Base-by-base conservation (phyloP, 2,888 invertebrate species). In the Incurvaria masculella region DNA sequence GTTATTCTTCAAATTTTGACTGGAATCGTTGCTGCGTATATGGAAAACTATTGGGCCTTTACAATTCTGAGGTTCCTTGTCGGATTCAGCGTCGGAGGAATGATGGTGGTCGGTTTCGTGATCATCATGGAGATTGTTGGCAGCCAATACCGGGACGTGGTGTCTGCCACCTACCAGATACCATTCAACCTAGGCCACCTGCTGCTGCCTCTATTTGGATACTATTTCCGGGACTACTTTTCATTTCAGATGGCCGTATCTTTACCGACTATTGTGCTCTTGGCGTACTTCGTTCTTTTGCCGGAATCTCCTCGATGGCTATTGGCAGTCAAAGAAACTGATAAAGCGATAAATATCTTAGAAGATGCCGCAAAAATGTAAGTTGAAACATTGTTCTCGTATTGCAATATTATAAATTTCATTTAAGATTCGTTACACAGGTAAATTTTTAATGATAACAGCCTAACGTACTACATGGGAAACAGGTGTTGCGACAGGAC, bases 291-390 rank as follows among this genome's bases (percentile, higher is more conserved):
- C 59, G 83, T 85, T 74, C 61, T 89, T 23, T 64, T 91, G 16
- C 89, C 90, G 0, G 91, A 92, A 68, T 88, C 90, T 2, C 89
- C 91, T 1, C 80, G 92, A 52, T 92, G 91, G 91, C 73, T 91
- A 20, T 74, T 90, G 51, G 85, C 88, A 14, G 81, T 85, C 2
- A 88, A 88, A 2, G 79, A 80, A 52, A 78, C 84, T 41, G 85
- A 86, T n/a, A 72, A 83, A 47, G 87, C 90, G 0, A 73, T 87
- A 2, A 60, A 63, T 47, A 70, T 89, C 11, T 65, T 92, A 51
- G 82, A 85, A 61, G 81, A 79, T 51, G 86, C 86, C 2, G 90
- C 89, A 2, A 81, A 74, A 60, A 57, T 64, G 63, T 79, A 58
- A 69, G 74, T 66, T 23, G 23, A 23, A 10, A 6, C 10, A 6